Percentiles rank a stretch among this genome's conserved stretches.
Conservation (phyloP, 2,113 vertebrate species). For the Probosciger aterrimus region DNA sequence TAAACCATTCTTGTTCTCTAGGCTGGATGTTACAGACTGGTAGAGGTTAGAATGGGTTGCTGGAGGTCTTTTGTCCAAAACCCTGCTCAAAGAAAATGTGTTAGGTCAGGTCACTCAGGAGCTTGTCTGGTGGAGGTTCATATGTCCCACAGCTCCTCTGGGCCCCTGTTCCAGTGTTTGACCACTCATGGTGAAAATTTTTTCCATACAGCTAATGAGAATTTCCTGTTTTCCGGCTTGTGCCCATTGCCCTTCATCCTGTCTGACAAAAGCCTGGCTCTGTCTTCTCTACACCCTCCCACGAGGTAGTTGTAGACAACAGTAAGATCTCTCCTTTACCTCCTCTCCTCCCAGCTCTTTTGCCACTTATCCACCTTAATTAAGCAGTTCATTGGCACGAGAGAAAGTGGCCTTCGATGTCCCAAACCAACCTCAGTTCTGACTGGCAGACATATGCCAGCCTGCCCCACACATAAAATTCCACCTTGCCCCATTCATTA, state of each 20-base stretch:
- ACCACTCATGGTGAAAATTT: not conserved
- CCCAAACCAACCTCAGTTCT: not conserved
- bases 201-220: conserved; percentile 1
- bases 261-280: not conserved
- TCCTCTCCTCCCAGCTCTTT: not conserved
- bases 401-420: not conserved
- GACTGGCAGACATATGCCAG: not conserved
- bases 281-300: not conserved
- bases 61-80: not conserved
- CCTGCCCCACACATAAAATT: not conserved
- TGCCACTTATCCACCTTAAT: not conserved
- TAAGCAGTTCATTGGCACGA: not conserved
- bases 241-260: conserved; percentile 13
- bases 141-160: not conserved
- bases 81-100: not conserved
- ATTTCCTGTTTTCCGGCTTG: conserved; percentile 30
- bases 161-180: not conserved
- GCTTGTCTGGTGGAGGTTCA: not conserved
- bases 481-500: not conserved
- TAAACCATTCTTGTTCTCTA: not conserved
- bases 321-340: not conserved
- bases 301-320: not conserved
- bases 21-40: not conserved
- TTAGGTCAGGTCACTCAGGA: not conserved
- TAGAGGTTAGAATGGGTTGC: not conserved